These are phyloP conservation scores for Phycodurus eques DNA, from an alignment of 2,113 vertebrate genomes.

Conservation along the genomic window DNA sequence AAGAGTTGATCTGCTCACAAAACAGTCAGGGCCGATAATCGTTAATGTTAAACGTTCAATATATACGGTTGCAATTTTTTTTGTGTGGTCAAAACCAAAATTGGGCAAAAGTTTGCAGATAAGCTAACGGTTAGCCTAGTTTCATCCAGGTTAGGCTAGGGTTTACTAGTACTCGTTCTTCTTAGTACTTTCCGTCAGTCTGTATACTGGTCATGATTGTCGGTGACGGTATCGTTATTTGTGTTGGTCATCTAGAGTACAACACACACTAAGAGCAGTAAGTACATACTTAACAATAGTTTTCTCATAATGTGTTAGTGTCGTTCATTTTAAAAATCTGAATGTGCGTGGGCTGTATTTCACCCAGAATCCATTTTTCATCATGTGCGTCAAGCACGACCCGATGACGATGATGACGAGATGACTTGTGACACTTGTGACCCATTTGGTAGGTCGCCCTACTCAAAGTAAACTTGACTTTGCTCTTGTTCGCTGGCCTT, in stretches of 20 bases:
- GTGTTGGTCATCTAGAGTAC: no score
- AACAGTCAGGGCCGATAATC: not conserved
- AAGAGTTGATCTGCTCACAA: not conserved
- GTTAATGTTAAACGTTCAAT: not conserved
- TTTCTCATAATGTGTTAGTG: no score
- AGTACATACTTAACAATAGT: no score
- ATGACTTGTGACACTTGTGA: conserved; percentile 53
- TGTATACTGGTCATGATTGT: no score
- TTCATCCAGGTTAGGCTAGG: no score
- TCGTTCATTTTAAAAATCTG: not conserved
- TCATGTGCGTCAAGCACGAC: conserved; percentile 38
- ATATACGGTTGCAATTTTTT: not conserved
- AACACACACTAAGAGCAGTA: no score
- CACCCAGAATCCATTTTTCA: conserved; percentile 48
- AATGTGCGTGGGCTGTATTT: conserved; percentile 37
- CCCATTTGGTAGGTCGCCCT: conserved; percentile 47
- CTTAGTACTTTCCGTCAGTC: no score
- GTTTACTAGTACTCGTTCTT: no score
- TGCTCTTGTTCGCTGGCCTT: conserved; percentile 11
- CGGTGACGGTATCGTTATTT: no score
- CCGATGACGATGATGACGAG: conserved; percentile 45
- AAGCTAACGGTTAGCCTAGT: not conserved
- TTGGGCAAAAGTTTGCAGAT: not conserved
- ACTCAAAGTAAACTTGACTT: conserved; percentile 43
- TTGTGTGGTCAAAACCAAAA: not conserved